A percentile compares a stretch with the other conserved stretches of the same genome.
phyloP scores from a whole-genome alignment of 2,888 invertebrate species.

The Apeira syringaria region DNA sequence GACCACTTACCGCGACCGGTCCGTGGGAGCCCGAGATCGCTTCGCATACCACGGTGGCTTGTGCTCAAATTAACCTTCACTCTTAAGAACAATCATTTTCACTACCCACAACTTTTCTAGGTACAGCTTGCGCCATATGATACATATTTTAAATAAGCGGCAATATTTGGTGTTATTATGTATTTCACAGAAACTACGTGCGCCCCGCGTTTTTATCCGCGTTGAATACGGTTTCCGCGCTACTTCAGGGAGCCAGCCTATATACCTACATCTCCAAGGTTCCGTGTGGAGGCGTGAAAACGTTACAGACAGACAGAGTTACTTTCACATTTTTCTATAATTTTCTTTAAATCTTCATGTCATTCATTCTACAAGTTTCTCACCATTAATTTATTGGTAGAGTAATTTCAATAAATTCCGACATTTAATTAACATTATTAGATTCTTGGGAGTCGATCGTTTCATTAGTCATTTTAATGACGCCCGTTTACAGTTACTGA shows the following conservation, averaged over 20 bases:
- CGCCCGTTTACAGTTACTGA: slow-evolving; percentile 71
- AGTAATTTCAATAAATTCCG: slow-evolving; percentile 62
- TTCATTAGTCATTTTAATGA: slow-evolving; percentile 76
- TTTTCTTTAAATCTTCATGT: background rate
- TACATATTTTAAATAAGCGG: too few species aligned
- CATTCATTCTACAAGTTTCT: slow-evolving; percentile 16
- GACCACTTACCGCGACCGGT: slow-evolving; percentile 64
- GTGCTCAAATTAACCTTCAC: background rate
- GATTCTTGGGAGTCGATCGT: slow-evolving; percentile 72
- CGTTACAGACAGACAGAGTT: too few species aligned
- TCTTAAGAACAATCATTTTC: background rate
- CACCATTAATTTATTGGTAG: slow-evolving; percentile 21
- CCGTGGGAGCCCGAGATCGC: slow-evolving; percentile 56
- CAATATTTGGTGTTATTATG: too few species aligned
- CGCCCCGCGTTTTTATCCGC: too few species aligned
- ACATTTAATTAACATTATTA: slow-evolving; percentile 75
- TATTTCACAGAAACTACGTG: too few species aligned
- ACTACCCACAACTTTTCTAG: background rate
- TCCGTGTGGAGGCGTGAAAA: too few species aligned
- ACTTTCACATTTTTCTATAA: too few species aligned
- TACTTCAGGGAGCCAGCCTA: too few species aligned
- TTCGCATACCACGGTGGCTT: slow-evolving; percentile 35
- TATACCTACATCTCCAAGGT: too few species aligned
- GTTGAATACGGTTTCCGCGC: too few species aligned
- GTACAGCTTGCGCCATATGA: background rate